These are phyloP conservation scores for Chrysopa pallens DNA, from an alignment of 1,140 invertebrate genomes.

Conservation along the genomic window DNA sequence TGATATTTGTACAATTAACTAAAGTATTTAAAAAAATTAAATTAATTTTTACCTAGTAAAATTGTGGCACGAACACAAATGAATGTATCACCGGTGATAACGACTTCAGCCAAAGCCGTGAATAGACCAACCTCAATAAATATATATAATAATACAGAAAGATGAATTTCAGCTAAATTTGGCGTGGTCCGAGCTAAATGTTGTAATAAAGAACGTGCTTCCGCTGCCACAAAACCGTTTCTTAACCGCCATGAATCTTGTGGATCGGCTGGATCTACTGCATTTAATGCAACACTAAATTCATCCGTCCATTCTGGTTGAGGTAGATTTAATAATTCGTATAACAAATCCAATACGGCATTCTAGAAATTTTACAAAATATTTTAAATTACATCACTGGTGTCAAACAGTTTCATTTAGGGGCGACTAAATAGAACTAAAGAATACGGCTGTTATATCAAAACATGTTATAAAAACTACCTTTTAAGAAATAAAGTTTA, in stretches of 20 bases:
- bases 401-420: not conserved
- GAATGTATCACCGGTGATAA: constrained; percentile 71
- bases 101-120: constrained; percentile 78
- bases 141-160: constrained; percentile 72
- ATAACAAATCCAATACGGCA: constrained; percentile 77
- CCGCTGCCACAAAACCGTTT: constrained; percentile 83
- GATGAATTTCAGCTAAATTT: constrained; percentile 80
- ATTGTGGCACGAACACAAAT: constrained; percentile 82
- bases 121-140: constrained; percentile 74
- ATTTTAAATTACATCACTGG: not conserved
- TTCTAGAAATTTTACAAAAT: constrained; percentile 35
- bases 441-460: too few relatives aligned
- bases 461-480: too few relatives aligned
- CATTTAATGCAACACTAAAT: constrained; percentile 66
- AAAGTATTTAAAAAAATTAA: not conserved
- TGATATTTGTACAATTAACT: too few relatives aligned
- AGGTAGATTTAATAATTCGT: constrained; percentile 69
- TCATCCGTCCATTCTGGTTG: constrained; percentile 85
- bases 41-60: constrained; percentile 39
- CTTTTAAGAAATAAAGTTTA: too few relatives aligned
- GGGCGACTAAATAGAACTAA: too few relatives aligned
- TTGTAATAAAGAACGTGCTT: constrained; percentile 66
- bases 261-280: constrained; percentile 65
- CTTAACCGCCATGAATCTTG: constrained; percentile 71
- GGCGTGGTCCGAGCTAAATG: constrained; percentile 64